phyloP scores from a whole-genome alignment of 2,888 invertebrate species.

The Troglohyphantes excavatus region DNA sequence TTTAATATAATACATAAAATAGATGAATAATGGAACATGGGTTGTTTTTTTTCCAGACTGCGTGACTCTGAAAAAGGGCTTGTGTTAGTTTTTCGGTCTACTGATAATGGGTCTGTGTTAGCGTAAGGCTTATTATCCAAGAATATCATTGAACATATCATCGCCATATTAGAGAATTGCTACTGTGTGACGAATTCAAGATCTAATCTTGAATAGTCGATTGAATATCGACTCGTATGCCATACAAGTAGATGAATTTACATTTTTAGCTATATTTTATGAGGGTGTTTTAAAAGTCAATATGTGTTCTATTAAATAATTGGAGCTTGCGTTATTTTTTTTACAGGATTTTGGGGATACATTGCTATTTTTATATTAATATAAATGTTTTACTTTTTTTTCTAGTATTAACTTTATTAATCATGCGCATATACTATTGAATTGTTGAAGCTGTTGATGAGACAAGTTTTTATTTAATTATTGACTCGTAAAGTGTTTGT shows the following conservation, averaged over 20 bases:
- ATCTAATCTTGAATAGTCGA: constrained; percentile 32
- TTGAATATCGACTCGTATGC: not conserved
- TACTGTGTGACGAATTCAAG: constrained; percentile 44
- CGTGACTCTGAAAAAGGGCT: constrained; percentile 75
- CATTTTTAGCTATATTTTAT: not conserved
- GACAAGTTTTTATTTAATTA: no score
- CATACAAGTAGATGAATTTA: not conserved
- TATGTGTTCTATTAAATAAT: no score
- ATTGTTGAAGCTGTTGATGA: no score
- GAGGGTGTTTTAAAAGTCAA: no score
- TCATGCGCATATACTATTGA: no score
- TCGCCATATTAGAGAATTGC: constrained; percentile 68
- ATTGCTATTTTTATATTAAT: no score
- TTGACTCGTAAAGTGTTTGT: no score
- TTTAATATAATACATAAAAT: constrained; percentile 77
- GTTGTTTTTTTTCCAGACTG: constrained; percentile 71
- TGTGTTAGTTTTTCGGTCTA: constrained; percentile 75
- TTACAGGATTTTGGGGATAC: no score
- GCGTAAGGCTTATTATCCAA: constrained; percentile 66
- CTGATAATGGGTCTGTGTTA: constrained; percentile 67
- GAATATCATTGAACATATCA: constrained; percentile 71
- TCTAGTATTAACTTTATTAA: no score
- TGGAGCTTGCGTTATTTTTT: no score
- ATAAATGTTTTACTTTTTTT: no score
- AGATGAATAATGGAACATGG: constrained; percentile 77